Evolutionary conservation across 2,797 vertebrate species (phyloP), one percentile per base, ranked within the genome.

Genomic region (Gouania willdenowi): DNA sequence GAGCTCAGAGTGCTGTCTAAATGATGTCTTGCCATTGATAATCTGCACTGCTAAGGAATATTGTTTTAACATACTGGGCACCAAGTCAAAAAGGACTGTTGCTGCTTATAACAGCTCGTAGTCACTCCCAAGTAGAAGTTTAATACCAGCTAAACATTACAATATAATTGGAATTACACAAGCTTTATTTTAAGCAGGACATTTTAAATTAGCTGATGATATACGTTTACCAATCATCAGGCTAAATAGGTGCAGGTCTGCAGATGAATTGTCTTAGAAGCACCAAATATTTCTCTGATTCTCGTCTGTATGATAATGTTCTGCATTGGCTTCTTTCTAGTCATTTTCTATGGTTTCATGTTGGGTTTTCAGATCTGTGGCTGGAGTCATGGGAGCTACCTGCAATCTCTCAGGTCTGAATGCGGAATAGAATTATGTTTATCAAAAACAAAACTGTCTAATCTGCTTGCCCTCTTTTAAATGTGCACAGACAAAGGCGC

Each of bases 401-500:
- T 76, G 71, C 70, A 40, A 65, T 56, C 46, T 18, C 69, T 44
- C 54, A 69, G 49, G 76, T 66, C 39, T 31, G 54, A 33, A 30
- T 41, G 65, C 51, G 61, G 57, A 47, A 68, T 44, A 63, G 71
- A 51, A 64, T 76, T 70, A 77, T 53, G 57, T 76, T 77, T 69
- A 73, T 78, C 34, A 75, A 78, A 63, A 67, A 65, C 77, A 84
- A 83, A 83, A 77, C 41, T 46, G 53, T 65, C 41, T 82, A 73
- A 85, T 79, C 72, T 41, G 47, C 56, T 66, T 6, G 23, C 56
- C 57, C 60, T 22, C 41, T 51, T 66, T 76, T 50, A 65, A 67
- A 77, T 52, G 66, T 47, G 49, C 69, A 79, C 66, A 63, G 59
- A 82, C 53, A 71, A 77, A 81, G 67, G 63, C 29, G 42, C 37